Evolutionary conservation across 2,797 vertebrate species (phyloP), one percentile per base, ranked within the genome.

Genomic region (Dicrostonyx torquatus): DNA sequence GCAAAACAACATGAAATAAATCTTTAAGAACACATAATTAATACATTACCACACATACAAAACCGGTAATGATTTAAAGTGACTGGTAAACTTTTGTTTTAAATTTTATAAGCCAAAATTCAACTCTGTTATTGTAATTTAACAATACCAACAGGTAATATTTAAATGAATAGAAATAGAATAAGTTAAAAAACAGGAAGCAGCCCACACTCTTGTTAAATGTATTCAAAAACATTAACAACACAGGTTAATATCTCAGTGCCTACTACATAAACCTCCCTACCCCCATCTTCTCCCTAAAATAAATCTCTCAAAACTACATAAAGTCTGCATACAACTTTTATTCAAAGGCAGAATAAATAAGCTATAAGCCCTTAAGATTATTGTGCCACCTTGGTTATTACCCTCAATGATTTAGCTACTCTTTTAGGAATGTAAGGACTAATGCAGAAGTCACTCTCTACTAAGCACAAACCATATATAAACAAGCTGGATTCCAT

Each of bases 1-100:
- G 8, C 43, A 85, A 68, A 48, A 50, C 12, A 64, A 20, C 64
- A 72, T 50, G 37, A 72, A 55, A 50, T 70, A 55, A 20, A 29
- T 50, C 43, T 84, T 50, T 84, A 83, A 80, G 53, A 40, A n/a
- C 12, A 15, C 20, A 34, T 29, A 87, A 73, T 73, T 29, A 87
- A 73, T 73, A 73, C 6, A 58, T 70, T 70, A 45, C 34, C 22
- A 86, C 34, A 58, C n/a, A 55, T 5, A 10, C 40, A 48, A 75
- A 77, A 78, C 24, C 53, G 20, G 64, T 91, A 20, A 53, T 85
- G 17, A 96, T 83, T 94, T 96, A 89, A 40, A 84, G 29, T 55
- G 64, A 89, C 5, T 90, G 22, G 12, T 82, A 92, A 87, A 55
- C 11, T 55, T 76, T 87, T 87, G 6, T 45, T 84, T 85, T 50